Base-by-base conservation (phyloP, 2,888 invertebrate species). In the Caenorhabditis becei region DNA sequence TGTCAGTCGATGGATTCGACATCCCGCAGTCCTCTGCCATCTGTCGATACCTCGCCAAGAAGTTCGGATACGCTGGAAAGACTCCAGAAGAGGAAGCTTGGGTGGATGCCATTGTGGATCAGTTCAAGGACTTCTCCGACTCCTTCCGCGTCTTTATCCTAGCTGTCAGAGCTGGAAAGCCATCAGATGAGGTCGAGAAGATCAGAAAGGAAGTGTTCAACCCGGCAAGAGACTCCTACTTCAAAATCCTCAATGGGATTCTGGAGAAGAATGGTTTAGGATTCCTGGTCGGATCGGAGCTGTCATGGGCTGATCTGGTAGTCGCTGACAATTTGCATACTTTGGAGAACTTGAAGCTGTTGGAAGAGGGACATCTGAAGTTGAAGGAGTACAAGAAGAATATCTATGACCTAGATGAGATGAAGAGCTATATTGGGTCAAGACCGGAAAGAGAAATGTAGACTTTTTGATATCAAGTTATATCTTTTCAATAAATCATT, bases 231-330 rank as follows among this genome's bases (percentile, higher is more conserved):
- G 77, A 77, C 41, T n/a, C 37, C 4, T 70, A 65, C 37, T 77
- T 77, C 28, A 58, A 28, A 37, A 65, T 66, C 37, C 44, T 80
- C 23, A 62, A 59, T 47, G 51, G 37, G 47, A 59, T 74, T 44
- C 62, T 80, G 35, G 49, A 75, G 58, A 66, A 75, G 26, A 56
- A 32, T n/a, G 58, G 67, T 32, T 74, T 74, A 1, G 74, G 80
- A 32, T 80, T 51, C 23, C 53, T 74, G n/a, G 80, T 80, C 18
- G 80, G 75, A n/a, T 75, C 65, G 35, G 65, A 59, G 16, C 28
- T 80, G 65, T 77, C 80, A 44, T 80, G 59, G 51, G 80, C 77
- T 20, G 80, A 80, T 69, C 37, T 80, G 37, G 53, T 75, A 28
- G 61, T 75, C 3, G 75, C 71, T 37, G 80, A 80, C 65, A 74